Evolutionary conservation across 1,140 invertebrate genomes (phyloP).

Genomic region (Diabrotica virgifera): DNA sequence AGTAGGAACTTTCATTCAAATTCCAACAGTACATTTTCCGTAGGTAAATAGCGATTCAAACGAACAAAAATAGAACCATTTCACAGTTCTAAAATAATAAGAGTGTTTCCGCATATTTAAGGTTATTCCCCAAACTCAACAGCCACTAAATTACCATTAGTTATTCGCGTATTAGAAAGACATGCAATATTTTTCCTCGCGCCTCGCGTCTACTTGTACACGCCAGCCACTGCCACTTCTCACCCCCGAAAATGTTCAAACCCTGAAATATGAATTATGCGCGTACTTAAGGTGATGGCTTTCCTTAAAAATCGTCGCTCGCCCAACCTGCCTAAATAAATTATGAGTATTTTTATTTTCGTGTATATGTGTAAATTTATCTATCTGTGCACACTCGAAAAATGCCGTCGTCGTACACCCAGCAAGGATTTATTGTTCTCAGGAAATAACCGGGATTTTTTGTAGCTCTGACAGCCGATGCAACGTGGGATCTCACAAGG

Average conservation of each 20-base stretch:
- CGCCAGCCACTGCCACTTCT: conserved; percentile 5
- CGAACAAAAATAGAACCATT: no score
- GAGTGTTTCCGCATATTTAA: not conserved
- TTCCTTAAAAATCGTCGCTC: conserved; percentile 36
- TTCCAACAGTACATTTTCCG: no score
- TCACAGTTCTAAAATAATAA: not conserved
- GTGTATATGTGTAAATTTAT: conserved; percentile 23
- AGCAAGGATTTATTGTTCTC: conserved; percentile 21
- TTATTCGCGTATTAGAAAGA: conserved; percentile 32
- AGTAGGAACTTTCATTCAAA: no score
- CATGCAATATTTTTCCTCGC: conserved; percentile 31
- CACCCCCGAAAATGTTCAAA: conserved; percentile 15
- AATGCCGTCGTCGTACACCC: conserved; percentile 3
- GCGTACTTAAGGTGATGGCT: conserved; percentile 37
- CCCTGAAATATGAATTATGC: conserved; percentile 33
- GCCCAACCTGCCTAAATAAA: conserved; percentile 26
- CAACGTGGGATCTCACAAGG: not conserved
- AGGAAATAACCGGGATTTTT: conserved; percentile 15
- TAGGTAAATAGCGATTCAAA: no score
- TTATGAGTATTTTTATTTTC: conserved; percentile 28
- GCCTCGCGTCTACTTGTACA: conserved; percentile 5
- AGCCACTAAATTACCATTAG: conserved; percentile 30
- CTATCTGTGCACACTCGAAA: conserved; percentile 18
- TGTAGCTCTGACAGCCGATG: not conserved
- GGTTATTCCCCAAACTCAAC: conserved; percentile 17